These are phyloP conservation scores for Puma concolor DNA, from an alignment of 2,113 vertebrate species.

Conservation along the genomic window DNA sequence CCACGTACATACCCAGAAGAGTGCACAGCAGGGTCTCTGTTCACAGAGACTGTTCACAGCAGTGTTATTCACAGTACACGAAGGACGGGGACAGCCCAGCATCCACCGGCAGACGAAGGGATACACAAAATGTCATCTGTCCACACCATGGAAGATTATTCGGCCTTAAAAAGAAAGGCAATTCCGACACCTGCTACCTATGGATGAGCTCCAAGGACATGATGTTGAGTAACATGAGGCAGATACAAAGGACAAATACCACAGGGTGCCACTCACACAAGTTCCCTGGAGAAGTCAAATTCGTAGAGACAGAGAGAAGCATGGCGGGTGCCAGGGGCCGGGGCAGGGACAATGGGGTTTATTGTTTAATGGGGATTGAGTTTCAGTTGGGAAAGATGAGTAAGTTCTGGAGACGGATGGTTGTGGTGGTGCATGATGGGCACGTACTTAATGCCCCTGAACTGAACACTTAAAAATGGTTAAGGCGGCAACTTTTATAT, in stretches of 20 bases:
- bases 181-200: neutral
- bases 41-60: neutral
- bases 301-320: neutral
- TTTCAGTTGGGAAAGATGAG: neutral
- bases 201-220: no score
- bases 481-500: neutral
- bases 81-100: neutral
- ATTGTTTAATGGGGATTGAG: neutral
- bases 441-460: accelerated
- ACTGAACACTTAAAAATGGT: neutral
- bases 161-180: neutral
- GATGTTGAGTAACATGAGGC: neutral
- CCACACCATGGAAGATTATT: neutral
- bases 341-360: neutral
- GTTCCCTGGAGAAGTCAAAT: no score
- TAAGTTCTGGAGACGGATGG: neutral
- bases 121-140: accelerated
- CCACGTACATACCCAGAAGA: neutral
- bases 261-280: neutral
- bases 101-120: accelerated
- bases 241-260: no score
- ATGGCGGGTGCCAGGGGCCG: no score
- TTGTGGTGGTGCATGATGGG: neutral
- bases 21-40: neutral
- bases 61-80: neutral